Evolutionary conservation across 2,113 vertebrate genomes (phyloP).

Genomic region (Silurus meridionalis): DNA sequence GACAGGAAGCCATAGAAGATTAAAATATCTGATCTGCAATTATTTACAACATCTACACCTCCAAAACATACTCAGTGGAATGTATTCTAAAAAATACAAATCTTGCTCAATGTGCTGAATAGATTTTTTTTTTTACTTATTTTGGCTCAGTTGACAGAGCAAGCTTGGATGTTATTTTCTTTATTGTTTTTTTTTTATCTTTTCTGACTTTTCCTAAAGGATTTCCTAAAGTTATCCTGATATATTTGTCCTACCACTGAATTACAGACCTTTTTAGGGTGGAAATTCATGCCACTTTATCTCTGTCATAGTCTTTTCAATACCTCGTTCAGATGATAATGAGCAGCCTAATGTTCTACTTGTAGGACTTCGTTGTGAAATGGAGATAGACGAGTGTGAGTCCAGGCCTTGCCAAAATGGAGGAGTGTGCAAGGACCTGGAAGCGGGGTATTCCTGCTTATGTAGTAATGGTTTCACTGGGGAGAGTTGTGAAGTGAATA

Average conservation of each 20-base stretch:
- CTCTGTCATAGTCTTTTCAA: background rate
- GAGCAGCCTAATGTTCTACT: background rate
- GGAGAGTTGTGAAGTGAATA: constrained; percentile 82
- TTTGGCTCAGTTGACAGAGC: background rate
- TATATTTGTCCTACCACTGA: too few relatives aligned
- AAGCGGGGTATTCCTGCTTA: constrained; percentile 81
- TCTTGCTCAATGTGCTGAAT: background rate
- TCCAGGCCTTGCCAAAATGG: constrained; percentile 87
- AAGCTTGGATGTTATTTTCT: background rate
- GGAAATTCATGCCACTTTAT: background rate
- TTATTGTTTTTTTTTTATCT: background rate
- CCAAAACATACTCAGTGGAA: background rate
- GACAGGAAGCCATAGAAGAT: background rate
- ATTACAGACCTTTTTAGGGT: background rate
- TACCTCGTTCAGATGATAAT: background rate
- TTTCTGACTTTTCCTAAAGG: background rate
- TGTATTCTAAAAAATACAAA: background rate
- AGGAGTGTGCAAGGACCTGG: constrained; percentile 84
- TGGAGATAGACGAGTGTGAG: constrained; percentile 88
- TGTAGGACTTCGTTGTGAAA: constrained; percentile 81
- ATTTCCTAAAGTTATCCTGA: background rate
- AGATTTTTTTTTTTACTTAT: background rate
- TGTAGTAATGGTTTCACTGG: constrained; percentile 86
- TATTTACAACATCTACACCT: background rate
- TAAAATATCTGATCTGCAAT: background rate